Percentiles rank a stretch among this genome's conserved stretches.
These are phyloP conservation scores for Salminus brasiliensis DNA, from an alignment of 2,113 vertebrate species.

Conservation along the genomic window DNA sequence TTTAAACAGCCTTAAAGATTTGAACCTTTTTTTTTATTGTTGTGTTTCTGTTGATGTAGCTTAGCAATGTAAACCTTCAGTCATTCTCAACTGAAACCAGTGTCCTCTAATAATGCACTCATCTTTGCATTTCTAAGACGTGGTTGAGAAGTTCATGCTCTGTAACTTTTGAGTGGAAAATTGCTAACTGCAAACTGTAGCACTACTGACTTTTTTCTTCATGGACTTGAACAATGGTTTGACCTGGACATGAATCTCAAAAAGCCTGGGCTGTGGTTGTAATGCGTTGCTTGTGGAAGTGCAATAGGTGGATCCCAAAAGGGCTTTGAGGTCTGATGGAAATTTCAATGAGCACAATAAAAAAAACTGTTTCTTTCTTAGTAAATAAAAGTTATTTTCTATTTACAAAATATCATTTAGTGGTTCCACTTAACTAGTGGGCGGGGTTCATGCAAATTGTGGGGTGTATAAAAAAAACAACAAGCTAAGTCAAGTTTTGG, in stretches of 20 bases:
- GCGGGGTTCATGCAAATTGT: too few relatives aligned
- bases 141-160: conserved; percentile 12
- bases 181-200: conserved; percentile 59
- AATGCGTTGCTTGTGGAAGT: conserved; percentile 17
- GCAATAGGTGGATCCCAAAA: conserved; percentile 46
- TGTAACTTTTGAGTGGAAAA: conserved; percentile 30
- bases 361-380: conserved; percentile 56
- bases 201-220: conserved; percentile 48
- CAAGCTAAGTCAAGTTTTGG: too few relatives aligned
- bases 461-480: too few relatives aligned
- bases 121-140: conserved; percentile 15
- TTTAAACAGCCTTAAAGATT: conserved; percentile 35
- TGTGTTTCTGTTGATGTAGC: conserved; percentile 30
- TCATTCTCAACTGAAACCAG: background rate
- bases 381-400: conserved; percentile 46
- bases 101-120: background rate
- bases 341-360: conserved; percentile 65
- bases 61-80: conserved; percentile 4
- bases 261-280: conserved; percentile 33
- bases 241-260: conserved; percentile 21
- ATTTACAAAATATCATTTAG: conserved; percentile 10
- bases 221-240: conserved; percentile 37
- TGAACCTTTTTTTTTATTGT: background rate
- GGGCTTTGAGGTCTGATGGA: conserved; percentile 59
- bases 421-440: background rate